Evolutionary conservation across 37 sponge, comb jelly and placozoan species (phyloP), one percentile per base, ranked within the genome.

Genomic region (Hexactinellida sp.): DNA sequence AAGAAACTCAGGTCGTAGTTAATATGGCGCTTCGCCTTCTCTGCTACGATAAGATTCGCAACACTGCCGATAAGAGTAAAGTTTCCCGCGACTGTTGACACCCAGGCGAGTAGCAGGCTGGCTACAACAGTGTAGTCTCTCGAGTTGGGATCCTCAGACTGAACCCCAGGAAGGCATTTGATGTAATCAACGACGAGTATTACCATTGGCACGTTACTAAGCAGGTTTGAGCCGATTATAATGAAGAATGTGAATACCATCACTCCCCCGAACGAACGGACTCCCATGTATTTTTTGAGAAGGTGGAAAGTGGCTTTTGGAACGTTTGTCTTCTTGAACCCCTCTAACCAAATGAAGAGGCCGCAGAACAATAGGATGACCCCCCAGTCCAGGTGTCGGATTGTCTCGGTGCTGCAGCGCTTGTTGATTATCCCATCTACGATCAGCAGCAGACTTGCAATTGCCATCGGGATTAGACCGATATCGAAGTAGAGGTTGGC

Each of bases 331-430:
- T 84, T 84, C 63, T 89, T 52, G 54, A 89, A 89, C 24, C 90
- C 90, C 82, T 87, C 55, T 0, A 87, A 34, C 90, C 90, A 89
- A 25, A 54, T 55, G 54, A 89, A 89, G 23, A 89, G 84, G 0
- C 90, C 90, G 83, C 86, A 86, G 82, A 89, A 89, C 84, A 89
- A 52, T 38, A 87, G 85, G 54, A 89, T 71, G 37, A 89, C 85
- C 10, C 84, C 54, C 90, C 90, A 89, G 85, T 89, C 90, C 55
- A 89, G 55, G n/a, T 83, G 39, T 21, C 41, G 54, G 28, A 89
- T 86, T 52, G 90, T 82, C 35, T 84, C 82, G 36, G 63, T 85
- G 36, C 87, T 63, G 52, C 86, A 55, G 3, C 84, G 71, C 7
- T 82, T 76, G 87, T 89, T 89, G 47, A 89, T 13, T 24, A 83